Evolutionary conservation across 2,113 vertebrate species (phyloP), one percentile per base, ranked within the genome.

Genomic region (Carlito syrichta): DNA sequence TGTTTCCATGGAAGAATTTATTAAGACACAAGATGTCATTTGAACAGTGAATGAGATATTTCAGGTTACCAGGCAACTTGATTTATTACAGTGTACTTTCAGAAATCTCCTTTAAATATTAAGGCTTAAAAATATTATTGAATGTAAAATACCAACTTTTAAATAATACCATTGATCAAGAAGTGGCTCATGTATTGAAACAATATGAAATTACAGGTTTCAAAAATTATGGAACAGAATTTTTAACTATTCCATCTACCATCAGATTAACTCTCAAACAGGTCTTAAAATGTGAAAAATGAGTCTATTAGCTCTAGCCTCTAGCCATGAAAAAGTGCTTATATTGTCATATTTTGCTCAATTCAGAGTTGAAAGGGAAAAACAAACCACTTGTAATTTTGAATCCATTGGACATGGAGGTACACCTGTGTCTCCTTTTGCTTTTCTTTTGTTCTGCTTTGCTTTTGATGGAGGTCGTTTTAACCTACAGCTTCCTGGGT

Each of bases 221-320:
- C 16, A 9, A 40, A 56, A 45, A 38, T 14, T 30, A 35, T 27
- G 22, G 54, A 48, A 48, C 19, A 8, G 40, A 22, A n/a, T 23
- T 63, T 77, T 86, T 35, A 38, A 63, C 6, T 40, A 50, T 45
- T 19, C 2, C 11, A 16, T 1, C 32, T 2, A 17, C 12, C 8
- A 3, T 27, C 20, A 19, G 22, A 38, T 1, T 23, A 9, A 16
- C 40, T 81, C 22, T n/a, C 3, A 1, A 27, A 25, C 6, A 19
- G 13, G 6, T 38, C 68, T 5, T 23, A 20, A 25, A 30, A 19
- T 6, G 32, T 6, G 27, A 25, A 0, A 1, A 23, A 3, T 8
- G 71, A 50, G 19, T 63, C 27, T 4, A 1, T 2, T 3, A 7
- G 5, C 1, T 0, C 2, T 14, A 13, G 54, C 17, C 17, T 3